phyloP scores from a whole-genome alignment of 1,140 invertebrate genomes.

The Scylla paramamosain region DNA sequence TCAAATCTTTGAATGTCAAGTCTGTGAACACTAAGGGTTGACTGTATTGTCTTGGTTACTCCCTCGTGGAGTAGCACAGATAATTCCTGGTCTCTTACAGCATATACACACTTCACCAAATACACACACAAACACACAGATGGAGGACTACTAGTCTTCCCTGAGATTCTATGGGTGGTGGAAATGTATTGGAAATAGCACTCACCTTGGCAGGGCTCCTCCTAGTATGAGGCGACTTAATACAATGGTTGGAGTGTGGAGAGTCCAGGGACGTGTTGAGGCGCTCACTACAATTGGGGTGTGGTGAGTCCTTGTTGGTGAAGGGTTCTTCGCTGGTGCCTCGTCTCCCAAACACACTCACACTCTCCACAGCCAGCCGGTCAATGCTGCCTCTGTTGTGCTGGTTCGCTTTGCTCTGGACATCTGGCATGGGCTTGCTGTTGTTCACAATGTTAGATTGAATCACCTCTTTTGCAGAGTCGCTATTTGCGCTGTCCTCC shows the following conservation, averaged over 20 bases:
- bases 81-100: no score
- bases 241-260: constrained; percentile 43
- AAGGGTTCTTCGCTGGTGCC: constrained; percentile 28
- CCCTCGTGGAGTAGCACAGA: no score
- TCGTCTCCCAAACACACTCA: constrained; percentile 18
- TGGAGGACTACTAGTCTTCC: no score
- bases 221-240: constrained; percentile 57
- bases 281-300: constrained; percentile 31
- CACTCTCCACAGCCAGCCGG: constrained; percentile 37
- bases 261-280: constrained; percentile 57
- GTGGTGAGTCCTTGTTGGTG: constrained; percentile 10
- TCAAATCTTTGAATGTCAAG: no score
- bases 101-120: no score
- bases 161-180: no score
- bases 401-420: constrained; percentile 33
- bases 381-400: constrained; percentile 47
- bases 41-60: no score
- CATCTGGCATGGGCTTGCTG: constrained; percentile 6
- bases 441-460: constrained; percentile 41
- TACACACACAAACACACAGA: no score
- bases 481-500: constrained; percentile 34
- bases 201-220: constrained; percentile 64
- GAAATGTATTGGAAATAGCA: background rate
- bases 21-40: no score
- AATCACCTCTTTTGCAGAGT: constrained; percentile 25